Base-by-base conservation (phyloP, 30 jellyfish, hydroid and myxozoan species). In the Nemopilema nomurai region DNA sequence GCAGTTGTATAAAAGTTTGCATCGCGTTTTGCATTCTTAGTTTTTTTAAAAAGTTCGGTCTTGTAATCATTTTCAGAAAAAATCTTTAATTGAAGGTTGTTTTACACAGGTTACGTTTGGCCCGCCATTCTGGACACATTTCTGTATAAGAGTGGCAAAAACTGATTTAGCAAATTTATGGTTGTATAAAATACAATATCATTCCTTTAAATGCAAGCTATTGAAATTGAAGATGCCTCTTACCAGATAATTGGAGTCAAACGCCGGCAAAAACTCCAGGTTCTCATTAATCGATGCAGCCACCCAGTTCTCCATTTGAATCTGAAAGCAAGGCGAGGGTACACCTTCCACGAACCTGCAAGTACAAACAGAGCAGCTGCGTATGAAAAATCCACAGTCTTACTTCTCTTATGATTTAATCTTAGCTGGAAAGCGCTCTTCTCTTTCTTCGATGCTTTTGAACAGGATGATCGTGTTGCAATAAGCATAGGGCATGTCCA, bases 401-500 rank as follows among this genome's bases (percentile, higher is more conserved):
- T 51, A 13, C 29, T 67, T 69, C 80, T 41, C 51, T 73, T 73
- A 6, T 73, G 33, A 28, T 73, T 31, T 73, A 73, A 73, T 73
- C 83, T 73, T 73, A 7, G 70, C 83, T 73, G 83, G 69, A 73
- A 73, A 73, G 83, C 83, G 83, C 24, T 41, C 41, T 73, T 31
- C 53, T 20, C 53, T 33, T 67, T 73, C 70, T 73, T 41, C 83
- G 57, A 41, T 73, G 24, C 83, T 73, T n/a, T 73, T 73, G 83
- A 31, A 73, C 70, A 49, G 53, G 83, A 31, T 73, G 83, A 73
- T 73, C 83, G 64, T 25, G 64, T 32, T 73, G 70, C 53, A 41
- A 31, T 31, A 73, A 7, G 83, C 49, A 31, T 18, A 73, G 41
- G 63, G 83, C 83, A n/a, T 31, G 69, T 31, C 32, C 33, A 20